A percentile compares a stretch with the other conserved stretches of the same genome.
phyloP scores from a whole-genome alignment of 2,888 invertebrate genomes.

The Lumbricus terrestris region DNA sequence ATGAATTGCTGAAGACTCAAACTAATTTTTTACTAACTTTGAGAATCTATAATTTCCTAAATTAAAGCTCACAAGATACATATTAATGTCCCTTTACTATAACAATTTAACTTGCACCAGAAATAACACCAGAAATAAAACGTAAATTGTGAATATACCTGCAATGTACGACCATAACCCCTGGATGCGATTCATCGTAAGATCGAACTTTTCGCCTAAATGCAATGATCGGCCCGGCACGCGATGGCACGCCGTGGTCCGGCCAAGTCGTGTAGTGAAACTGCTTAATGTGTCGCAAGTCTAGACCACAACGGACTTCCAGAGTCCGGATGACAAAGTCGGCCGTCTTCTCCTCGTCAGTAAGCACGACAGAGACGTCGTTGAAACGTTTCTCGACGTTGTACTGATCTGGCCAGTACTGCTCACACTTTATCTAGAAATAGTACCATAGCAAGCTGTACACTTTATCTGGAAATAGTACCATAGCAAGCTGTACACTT shows the following conservation, averaged over 20 bases:
- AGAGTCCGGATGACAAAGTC: constrained; percentile 85
- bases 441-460: background rate
- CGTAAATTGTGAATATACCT: too few species aligned
- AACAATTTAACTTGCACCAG: too few species aligned
- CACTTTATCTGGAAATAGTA: constrained; percentile 44
- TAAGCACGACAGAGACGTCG: constrained; percentile 80
- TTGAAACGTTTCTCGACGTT: constrained; percentile 81
- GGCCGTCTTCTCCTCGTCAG: constrained; percentile 84
- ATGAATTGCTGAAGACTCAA: background rate
- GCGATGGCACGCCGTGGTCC: constrained; percentile 41
- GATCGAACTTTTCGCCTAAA: constrained; percentile 54
- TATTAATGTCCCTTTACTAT: too few species aligned
- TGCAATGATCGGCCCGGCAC: constrained; percentile 48
- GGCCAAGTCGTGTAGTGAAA: constrained; percentile 44
- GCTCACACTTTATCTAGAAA: constrained; percentile 71
- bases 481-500: too few species aligned
- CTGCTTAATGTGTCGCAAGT: constrained; percentile 38
- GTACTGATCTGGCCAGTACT: constrained; percentile 75
- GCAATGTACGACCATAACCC: constrained; percentile 40
- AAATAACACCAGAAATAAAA: too few species aligned
- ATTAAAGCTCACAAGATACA: background rate
- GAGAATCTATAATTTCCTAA: background rate
- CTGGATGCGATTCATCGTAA: constrained; percentile 44
- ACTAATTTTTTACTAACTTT: background rate
- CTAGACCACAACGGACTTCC: constrained; percentile 65